A percentile compares a stretch with the other conserved stretches of the same genome.
These are phyloP conservation scores for Rhopalosiphum nymphaeae DNA, from an alignment of 2,888 invertebrate species.

Conservation along the genomic window DNA sequence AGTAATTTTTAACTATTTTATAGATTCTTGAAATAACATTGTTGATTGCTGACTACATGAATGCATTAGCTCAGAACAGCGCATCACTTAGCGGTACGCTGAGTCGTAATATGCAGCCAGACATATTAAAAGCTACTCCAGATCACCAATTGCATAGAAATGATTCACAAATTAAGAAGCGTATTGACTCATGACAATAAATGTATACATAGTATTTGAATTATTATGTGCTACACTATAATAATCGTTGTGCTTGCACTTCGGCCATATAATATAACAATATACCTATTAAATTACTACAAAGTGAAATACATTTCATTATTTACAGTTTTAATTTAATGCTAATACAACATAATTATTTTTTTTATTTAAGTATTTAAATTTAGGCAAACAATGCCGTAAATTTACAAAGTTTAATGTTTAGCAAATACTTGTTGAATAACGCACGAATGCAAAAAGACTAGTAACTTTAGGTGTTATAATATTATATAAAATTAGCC, in stretches of 20 bases:
- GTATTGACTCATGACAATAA: constrained; percentile 63
- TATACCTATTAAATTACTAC: background rate
- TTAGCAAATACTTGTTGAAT: constrained; percentile 47
- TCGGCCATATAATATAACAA: constrained; percentile 30
- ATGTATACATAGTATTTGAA: background rate
- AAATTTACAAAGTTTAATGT: constrained; percentile 21
- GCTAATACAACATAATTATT: constrained; percentile 27
- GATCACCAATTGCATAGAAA: constrained; percentile 78
- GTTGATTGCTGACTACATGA: constrained; percentile 94
- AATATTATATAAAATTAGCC: constrained; percentile 52
- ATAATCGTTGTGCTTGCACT: constrained; percentile 35
- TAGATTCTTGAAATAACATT: constrained; percentile 91
- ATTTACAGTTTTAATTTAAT: constrained; percentile 34
- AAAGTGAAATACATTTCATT: constrained; percentile 9
- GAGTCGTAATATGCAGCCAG: constrained; percentile 85
- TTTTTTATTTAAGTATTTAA: constrained; percentile 15
- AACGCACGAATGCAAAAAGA: constrained; percentile 42
- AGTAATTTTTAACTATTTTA: constrained; percentile 64
- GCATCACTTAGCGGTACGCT: constrained; percentile 75
- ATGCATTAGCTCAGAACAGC: constrained; percentile 75
- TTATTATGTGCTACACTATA: constrained; percentile 40
- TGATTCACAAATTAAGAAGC: constrained; percentile 71
- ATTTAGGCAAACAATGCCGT: background rate
- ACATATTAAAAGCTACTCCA: constrained; percentile 87
- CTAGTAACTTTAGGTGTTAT: constrained; percentile 59